Base-by-base conservation (phyloP, 1,140 invertebrate species). In the Chrysoperla carnea region DNA sequence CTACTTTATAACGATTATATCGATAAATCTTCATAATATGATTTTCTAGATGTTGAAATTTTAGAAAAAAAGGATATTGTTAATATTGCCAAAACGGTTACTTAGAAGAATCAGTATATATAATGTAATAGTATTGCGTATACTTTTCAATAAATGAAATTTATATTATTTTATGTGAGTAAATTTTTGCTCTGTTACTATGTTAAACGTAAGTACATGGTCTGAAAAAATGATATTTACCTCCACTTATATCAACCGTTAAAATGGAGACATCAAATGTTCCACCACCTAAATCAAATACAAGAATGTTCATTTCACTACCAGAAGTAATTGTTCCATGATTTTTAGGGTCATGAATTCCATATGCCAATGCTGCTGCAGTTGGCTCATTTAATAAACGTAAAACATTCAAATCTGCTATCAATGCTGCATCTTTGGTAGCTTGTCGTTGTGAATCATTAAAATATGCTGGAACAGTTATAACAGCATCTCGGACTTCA, bases 201-300 rank as follows among this genome's bases (percentile, higher is more conserved):
- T n/a, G n/a, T n/a, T n/a, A n/a, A n/a, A n/a, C n/a, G n/a, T n/a
- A n/a, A n/a, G n/a, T n/a, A n/a, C n/a, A n/a, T n/a, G n/a, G 17
- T 23, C 5, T 23, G 17, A 23, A 23, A 23, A 23, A 23, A 5
- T 23, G 5, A 23, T 23, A 23, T 5, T 23, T 23, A 23, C 17
- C 17, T 23, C 17, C 17, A 23, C 52, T 31, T 49, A 75, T 73
- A 45, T 92, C 89, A 61, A 95, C 94, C 47, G 86, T 90, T 46
- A 96, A 67, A 55, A 96, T 88, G 17, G 90, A 94, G 7, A 96
- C 90, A 70, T 96, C 91, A 59, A 97, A 97, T 50, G 93, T 97
- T 56, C 93, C 93, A 60, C 93, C 93, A 48, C 93, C 93, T 50
- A 97, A 72, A 72, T 97, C 93, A 62, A 94, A 97, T 52, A 90